Base-by-base conservation (phyloP, 2,113 vertebrate species). In the Oostethus manadensis region DNA sequence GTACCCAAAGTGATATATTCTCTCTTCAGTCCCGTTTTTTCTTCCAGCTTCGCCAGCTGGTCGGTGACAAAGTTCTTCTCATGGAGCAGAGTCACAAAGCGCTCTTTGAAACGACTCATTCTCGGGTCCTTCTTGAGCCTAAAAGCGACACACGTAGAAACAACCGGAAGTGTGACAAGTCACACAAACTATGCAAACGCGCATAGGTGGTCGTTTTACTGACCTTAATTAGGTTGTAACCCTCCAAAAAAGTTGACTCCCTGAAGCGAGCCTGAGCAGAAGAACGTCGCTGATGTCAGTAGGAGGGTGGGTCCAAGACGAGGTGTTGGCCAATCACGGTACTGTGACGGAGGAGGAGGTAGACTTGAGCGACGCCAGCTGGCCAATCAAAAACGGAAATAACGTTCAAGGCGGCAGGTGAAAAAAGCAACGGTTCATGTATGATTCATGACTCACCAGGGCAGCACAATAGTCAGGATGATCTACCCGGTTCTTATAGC, bases 1-100 rank as follows among this genome's bases (percentile, higher is more conserved):
- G 57, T 82, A 97, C 95, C 94, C 73, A 88, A 43, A 7, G 87
- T 86, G 77, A 96, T 77, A 51, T 91, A 92, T 45, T 90, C 81
- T 73, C 90, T 91, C 71, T 82, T 84, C 38, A 94, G 53, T 16
- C 94, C 94, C 15, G 90, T 93, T 64, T 79, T 91, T 38, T 84
- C 59, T 55, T 97, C 94, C 73, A 94, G 60, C 1, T 61, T 81
- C 0, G 71, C 80, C 79, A 98, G 64, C 61, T 87, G 79, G 5
- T 93, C 88, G 0, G 91, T 91, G 63, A 89, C 55, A 1, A 89
- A 66, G 62, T 94, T 94, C 63, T 89, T 93, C 44, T 91, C 88
- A 1, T 90, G 76, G 62, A 96, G 88, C 74, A 93, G 62, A 7
- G 79, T 70, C 57, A 91, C 87, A 66, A 92, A 87, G 8, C 92